A percentile compares a stretch with the other conserved stretches of the same genome.
These are phyloP conservation scores for Hydropsyche tenuis DNA, from an alignment of 1,140 invertebrate species.

Conservation along the genomic window DNA sequence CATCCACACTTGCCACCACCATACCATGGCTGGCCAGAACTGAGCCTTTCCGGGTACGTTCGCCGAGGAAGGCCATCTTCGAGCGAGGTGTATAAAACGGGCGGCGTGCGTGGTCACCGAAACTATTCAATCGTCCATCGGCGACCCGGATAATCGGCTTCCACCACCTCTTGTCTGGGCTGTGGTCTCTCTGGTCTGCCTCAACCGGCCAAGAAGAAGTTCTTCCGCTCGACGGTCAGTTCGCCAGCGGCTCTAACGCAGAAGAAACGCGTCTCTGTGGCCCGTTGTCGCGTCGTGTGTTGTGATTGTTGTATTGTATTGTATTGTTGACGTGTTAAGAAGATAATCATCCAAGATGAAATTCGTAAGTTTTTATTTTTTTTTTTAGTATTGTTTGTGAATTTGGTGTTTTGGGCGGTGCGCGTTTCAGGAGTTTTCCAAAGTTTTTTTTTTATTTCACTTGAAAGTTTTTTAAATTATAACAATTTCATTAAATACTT, in stretches of 20 bases:
- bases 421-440: no score
- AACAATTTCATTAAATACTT: no score
- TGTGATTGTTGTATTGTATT: neutral
- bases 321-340: neutral
- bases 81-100: slow-evolving; percentile 39
- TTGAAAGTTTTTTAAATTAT: no score
- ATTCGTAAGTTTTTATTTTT: slow-evolving; percentile 40
- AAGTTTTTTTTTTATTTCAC: no score
- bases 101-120: slow-evolving; percentile 37
- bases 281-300: neutral
- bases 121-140: slow-evolving; percentile 45
- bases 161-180: neutral
- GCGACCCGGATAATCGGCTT: slow-evolving; percentile 2
- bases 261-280: neutral
- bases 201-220: slow-evolving; percentile 23
- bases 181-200: slow-evolving; percentile 2
- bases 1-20: neutral
- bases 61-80: slow-evolving; percentile 39
- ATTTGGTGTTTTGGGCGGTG: no score
- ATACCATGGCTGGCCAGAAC: neutral
- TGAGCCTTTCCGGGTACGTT: slow-evolving; percentile 46
- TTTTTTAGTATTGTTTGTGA: no score
- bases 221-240: slow-evolving; percentile 31
- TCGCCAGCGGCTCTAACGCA: slow-evolving; percentile 27
- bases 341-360: slow-evolving; percentile 34